Conservation (phyloP, 2,888 invertebrate species). For the Clistopyga incitator region DNA sequence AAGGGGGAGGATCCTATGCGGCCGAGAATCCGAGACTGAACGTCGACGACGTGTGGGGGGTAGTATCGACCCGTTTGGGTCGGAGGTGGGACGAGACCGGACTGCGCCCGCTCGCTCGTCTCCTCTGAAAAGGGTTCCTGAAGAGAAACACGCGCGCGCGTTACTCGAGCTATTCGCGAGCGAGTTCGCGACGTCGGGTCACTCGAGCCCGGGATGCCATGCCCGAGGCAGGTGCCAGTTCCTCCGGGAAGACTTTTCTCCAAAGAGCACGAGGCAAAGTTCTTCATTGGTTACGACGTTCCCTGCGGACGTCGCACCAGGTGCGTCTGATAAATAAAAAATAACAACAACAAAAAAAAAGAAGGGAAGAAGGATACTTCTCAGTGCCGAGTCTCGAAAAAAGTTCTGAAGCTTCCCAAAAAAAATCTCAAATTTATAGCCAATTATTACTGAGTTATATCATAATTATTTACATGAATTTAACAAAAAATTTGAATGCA, state of each 20-base stretch:
- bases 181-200: slow-evolving; percentile 73
- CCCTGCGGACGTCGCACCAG: slow-evolving; percentile 76
- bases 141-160: slow-evolving; percentile 48
- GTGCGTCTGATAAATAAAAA: slow-evolving; percentile 68
- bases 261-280: slow-evolving; percentile 84
- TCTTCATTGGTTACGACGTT: slow-evolving; percentile 83
- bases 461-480: no score
- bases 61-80: slow-evolving; percentile 78
- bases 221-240: slow-evolving; percentile 80
- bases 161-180: slow-evolving; percentile 49
- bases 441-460: no score
- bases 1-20: neutral
- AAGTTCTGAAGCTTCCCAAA: no score
- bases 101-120: slow-evolving; percentile 57
- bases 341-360: slow-evolving; percentile 20
- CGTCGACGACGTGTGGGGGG: slow-evolving; percentile 66
- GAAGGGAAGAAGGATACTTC: no score
- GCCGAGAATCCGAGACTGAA: slow-evolving; percentile 56
- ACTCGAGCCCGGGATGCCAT: slow-evolving; percentile 83
- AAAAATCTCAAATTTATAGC: no score
- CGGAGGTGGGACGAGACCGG: slow-evolving; percentile 55
- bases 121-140: slow-evolving; percentile 47
- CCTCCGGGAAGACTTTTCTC: slow-evolving; percentile 83
- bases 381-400: no score
- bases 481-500: no score